Conservation (phyloP, 2,113 vertebrate species). For the Calyptommatus sinebrachiatus region DNA sequence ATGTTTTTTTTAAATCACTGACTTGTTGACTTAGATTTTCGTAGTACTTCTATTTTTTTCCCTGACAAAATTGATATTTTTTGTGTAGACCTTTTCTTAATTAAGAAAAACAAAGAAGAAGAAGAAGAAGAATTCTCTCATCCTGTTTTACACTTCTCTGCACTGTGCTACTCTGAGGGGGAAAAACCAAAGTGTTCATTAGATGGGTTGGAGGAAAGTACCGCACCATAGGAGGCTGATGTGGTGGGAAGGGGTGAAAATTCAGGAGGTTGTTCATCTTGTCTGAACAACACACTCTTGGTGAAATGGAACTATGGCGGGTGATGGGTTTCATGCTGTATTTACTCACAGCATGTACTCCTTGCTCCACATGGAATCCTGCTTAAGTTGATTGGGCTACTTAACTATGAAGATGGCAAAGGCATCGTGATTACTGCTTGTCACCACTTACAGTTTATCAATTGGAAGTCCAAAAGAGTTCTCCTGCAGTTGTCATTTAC, state of each 20-base stretch:
- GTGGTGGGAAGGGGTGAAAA: not conserved
- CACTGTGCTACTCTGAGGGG: not conserved
- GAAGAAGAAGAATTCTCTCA: not conserved
- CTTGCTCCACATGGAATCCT: slow-evolving; percentile 1
- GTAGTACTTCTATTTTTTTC: not conserved
- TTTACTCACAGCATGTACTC: slow-evolving; percentile 12
- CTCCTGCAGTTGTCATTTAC: slow-evolving; percentile 13
- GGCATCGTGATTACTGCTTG: not conserved
- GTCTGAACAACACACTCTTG: not conserved
- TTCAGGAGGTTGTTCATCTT: not conserved
- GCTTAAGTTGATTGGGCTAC: slow-evolving; percentile 13
- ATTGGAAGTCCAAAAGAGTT: not conserved
- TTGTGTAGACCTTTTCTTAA: not conserved
- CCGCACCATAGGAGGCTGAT: not conserved
- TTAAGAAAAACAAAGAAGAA: not conserved
- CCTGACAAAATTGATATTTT: not conserved
- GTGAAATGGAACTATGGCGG: not conserved
- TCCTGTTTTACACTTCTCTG: not conserved
- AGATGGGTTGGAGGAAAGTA: not conserved
- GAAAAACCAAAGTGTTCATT: not conserved
- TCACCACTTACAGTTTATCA: not conserved
- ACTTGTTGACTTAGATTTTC: not conserved
- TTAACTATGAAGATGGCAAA: not conserved
- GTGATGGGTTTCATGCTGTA: not conserved
- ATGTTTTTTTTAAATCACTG: not conserved